Percentiles rank a stretch among this genome's conserved stretches.
Evolutionary conservation across 2,888 invertebrate genomes (phyloP).

Genomic region (Abrostola triplasia): DNA sequence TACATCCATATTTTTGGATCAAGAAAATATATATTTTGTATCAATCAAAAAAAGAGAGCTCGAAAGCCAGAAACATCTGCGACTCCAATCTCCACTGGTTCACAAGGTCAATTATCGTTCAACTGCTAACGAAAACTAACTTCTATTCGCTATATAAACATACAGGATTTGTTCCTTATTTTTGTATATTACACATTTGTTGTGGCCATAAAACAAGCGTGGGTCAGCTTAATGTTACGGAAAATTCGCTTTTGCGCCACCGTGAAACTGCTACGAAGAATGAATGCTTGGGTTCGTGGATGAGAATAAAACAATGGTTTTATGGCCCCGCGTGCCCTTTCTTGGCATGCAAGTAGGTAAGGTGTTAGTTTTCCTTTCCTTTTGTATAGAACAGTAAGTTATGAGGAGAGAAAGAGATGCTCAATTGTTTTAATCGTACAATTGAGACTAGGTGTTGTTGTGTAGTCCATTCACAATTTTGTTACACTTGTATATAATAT

Average conservation of each 20-base stretch:
- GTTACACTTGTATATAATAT: no score
- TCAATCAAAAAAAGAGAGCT: no score
- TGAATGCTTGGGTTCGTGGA: slow-evolving; percentile 42
- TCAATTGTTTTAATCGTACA: no score
- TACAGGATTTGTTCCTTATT: slow-evolving; percentile 46
- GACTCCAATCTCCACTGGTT: no score
- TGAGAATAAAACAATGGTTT: slow-evolving; percentile 50
- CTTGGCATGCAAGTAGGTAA: slow-evolving; percentile 10
- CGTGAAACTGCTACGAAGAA: slow-evolving; percentile 36
- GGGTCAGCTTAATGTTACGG: slow-evolving; percentile 58
- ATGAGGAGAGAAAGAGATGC: no score
- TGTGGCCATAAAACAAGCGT: slow-evolving; percentile 55
- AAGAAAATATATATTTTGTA: no score
- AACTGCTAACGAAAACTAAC: slow-evolving; percentile 18
- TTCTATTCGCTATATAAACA: slow-evolving; percentile 27
- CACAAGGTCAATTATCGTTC: not conserved
- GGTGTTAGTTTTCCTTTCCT: not conserved
- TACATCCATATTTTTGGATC: no score
- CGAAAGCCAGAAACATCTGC: no score
- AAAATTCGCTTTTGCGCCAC: slow-evolving; percentile 54
- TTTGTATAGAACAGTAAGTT: not conserved
- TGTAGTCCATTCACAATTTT: no score
- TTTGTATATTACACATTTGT: slow-evolving; percentile 47
- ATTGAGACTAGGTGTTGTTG: no score
- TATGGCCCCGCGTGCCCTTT: slow-evolving; percentile 32